Conservation (phyloP, 2,888 invertebrate genomes). For the Zaprionus obscuricornis region DNA sequence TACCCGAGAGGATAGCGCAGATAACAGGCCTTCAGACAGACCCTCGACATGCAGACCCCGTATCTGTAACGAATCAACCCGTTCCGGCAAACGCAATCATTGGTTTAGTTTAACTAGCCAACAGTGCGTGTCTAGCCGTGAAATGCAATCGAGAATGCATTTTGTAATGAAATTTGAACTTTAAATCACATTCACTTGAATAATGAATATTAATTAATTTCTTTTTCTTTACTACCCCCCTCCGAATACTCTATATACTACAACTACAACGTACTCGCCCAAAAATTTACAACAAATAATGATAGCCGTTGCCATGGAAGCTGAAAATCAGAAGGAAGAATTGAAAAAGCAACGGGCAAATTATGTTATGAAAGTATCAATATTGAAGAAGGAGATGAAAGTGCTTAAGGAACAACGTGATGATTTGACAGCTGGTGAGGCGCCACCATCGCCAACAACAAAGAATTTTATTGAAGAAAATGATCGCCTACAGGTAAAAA, state of each 20-base stretch:
- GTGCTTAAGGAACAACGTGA: conserved; percentile 91
- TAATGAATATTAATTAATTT: conserved; percentile 47
- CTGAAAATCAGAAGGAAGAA: conserved; percentile 92
- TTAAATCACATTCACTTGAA: conserved; percentile 37
- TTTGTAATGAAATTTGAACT: conserved; percentile 78
- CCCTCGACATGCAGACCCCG: conserved; percentile 44
- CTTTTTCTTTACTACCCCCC: conserved; percentile 36
- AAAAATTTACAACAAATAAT: conserved; percentile 1
- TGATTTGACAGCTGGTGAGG: conserved; percentile 86
- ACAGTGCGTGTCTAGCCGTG: conserved; percentile 59
- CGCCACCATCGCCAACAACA: conserved; percentile 89
- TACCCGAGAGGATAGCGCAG: conserved; percentile 48
- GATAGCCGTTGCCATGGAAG: conserved; percentile 91
- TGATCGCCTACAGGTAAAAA: conserved; percentile 91
- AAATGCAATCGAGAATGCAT: conserved; percentile 74
- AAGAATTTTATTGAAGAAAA: conserved; percentile 92
- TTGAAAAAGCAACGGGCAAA: conserved; percentile 91
- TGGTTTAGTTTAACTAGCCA: conserved; percentile 45
- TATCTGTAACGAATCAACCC: conserved; percentile 31
- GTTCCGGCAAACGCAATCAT: conserved; percentile 62
- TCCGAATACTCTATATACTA: conserved; percentile 17
- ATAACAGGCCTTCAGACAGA: conserved; percentile 44
- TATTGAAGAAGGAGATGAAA: conserved; percentile 90
- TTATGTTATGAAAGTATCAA: conserved; percentile 89
- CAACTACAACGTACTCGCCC: too few species aligned